Evolutionary conservation across 1,140 invertebrate genomes (phyloP), one percentile per base, ranked within the genome.

Genomic region (Pristionchus pacificus): DNA sequence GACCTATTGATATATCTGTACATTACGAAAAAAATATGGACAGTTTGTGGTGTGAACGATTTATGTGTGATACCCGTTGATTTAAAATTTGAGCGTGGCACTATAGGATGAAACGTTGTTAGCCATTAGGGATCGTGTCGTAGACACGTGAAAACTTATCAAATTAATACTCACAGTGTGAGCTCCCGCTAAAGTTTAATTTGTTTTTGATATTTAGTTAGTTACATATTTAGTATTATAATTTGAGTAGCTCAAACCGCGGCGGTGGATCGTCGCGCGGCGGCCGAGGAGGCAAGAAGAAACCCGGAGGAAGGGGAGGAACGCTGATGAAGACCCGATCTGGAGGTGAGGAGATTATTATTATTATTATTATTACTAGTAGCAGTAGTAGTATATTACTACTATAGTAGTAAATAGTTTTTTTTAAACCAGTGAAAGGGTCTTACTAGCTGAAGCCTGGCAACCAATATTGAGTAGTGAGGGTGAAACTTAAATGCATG

Each of bases 221-320:
- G 24, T 24, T 30, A 64, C 13, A 6, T 13, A 13, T 6, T 31
- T 0, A 33, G n/a, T 3, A 28, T 3, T n/a, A 1, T 49, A 15
- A 65, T n/a, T n/a, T n/a, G 14, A 65, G 24, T 38, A 13, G 30
- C 33, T 24, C 24, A 27, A 49, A 19, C 19, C 38, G 38, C 60
- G 66, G 71, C 27, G n/a, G 32, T 66, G 58, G 71, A 1, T 59
- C 59, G 1, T 27, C 58, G 30, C 28, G 62, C 2, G 19, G 68
- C 24, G 66, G 71, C 13, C 15, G 71, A 3, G 71, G 71, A 1
- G 70, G 57, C 2, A 73, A 73, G 61, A 73, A 73, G 38, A 73
- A 73, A 33, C 71, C 71, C 10, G 71, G 71, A 13, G 6, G 65
- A 33, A 62, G 71, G n/a, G 28, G 33, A 57, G 38, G 31, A 2